Percentiles rank a stretch among this genome's conserved stretches.
Conservation (phyloP, 1,140 invertebrate species). For the Mya arenaria region DNA sequence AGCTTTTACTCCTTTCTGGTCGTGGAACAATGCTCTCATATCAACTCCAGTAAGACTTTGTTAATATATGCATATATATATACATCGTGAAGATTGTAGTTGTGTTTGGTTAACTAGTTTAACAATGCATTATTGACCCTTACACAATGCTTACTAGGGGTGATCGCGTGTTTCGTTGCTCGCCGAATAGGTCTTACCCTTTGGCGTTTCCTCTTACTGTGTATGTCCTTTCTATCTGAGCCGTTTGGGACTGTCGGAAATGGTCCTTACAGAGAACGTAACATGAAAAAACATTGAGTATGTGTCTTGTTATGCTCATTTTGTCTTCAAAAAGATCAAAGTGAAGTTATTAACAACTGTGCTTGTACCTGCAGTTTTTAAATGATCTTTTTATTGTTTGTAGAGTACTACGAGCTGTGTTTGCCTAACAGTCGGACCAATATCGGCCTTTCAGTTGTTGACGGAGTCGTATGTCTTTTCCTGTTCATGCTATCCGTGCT, state of each 20-base stretch:
- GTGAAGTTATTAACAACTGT: neutral
- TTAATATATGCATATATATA: too few species aligned
- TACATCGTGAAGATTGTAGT: too few species aligned
- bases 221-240: too few species aligned
- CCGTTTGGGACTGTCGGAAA: too few species aligned
- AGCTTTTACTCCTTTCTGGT: constrained; percentile 41
- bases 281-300: neutral
- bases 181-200: too few species aligned
- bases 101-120: too few species aligned
- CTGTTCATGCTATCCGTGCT: constrained; percentile 8
- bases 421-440: constrained; percentile 37
- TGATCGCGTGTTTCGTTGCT: too few species aligned
- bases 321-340: neutral
- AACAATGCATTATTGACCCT: too few species aligned
- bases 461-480: constrained; percentile 26
- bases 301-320: neutral
- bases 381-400: neutral
- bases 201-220: too few species aligned
- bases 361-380: neutral
- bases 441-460: constrained; percentile 27
- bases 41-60: neutral
- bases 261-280: neutral
- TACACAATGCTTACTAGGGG: too few species aligned
- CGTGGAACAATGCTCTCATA: constrained; percentile 31
- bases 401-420: constrained; percentile 35